These are phyloP conservation scores for Mizuhopecten yessoensis DNA, from an alignment of 1,140 invertebrate species.

Conservation along the genomic window DNA sequence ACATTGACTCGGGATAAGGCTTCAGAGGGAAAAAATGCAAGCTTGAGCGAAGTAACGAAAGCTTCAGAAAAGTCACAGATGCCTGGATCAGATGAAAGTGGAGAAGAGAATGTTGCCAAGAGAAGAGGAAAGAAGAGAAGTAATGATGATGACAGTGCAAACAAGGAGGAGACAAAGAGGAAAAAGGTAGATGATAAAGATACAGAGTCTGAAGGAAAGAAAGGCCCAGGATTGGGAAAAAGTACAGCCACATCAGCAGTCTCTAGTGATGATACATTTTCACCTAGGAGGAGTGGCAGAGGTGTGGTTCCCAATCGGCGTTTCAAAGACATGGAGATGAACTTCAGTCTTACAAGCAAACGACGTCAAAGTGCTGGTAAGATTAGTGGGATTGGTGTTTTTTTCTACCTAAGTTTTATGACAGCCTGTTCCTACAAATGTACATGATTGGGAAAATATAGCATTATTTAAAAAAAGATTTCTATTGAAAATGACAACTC, in stretches of 20 bases:
- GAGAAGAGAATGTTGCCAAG: not conserved
- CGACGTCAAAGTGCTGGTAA: conserved; percentile 47
- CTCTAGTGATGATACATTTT: conserved; percentile 44
- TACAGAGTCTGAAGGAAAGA: not conserved
- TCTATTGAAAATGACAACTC: too few relatives aligned
- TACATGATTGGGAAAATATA: too few relatives aligned
- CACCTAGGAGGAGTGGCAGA: conserved; percentile 67
- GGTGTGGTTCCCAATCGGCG: conserved; percentile 64
- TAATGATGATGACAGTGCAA: not conserved
- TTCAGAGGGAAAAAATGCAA: too few relatives aligned
- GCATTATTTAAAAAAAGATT: too few relatives aligned
- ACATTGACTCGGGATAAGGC: too few relatives aligned
- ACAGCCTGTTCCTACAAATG: too few relatives aligned
- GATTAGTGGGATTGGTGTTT: too few relatives aligned
- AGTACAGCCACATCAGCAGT: not conserved
- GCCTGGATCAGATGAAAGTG: not conserved
- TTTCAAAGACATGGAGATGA: conserved; percentile 69
- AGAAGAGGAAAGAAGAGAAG: not conserved
- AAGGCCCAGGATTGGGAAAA: not conserved
- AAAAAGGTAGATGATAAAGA: not conserved
- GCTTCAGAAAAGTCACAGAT: not conserved
- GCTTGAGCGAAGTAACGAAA: not conserved
- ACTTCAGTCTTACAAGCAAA: conserved; percentile 51
- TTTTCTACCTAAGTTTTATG: too few relatives aligned
- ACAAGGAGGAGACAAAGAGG: not conserved